Conservation (phyloP, 2,888 invertebrate species). For the Sphaerophoria rueppellii region DNA sequence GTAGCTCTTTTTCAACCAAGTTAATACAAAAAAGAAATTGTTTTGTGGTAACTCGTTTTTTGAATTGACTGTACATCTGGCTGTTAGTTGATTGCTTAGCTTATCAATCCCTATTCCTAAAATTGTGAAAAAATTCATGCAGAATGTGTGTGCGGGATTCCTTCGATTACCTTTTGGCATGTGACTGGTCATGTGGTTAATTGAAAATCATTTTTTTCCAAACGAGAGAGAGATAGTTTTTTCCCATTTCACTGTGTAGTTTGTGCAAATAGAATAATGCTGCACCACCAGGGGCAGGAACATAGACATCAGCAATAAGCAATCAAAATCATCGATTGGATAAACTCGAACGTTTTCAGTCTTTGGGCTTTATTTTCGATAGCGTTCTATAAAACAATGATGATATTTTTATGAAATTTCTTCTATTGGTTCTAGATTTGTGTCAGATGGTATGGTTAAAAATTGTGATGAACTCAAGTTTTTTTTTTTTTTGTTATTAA, state of each 20-base stretch:
- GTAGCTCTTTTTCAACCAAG: neutral
- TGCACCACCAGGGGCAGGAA: constrained; percentile 5
- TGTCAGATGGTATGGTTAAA: neutral
- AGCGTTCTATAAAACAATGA: neutral
- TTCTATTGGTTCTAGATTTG: neutral
- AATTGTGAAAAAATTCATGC: constrained; percentile 12
- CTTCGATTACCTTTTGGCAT: constrained; percentile 68
- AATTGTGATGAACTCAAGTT: neutral
- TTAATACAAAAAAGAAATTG: constrained; percentile 42
- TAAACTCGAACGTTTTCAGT: constrained; percentile 2
- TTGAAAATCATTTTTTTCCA: constrained; percentile 64
- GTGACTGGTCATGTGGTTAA: constrained; percentile 71
- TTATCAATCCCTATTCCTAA: neutral
- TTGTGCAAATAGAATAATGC: constrained; percentile 25
- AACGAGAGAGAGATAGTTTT: neutral
- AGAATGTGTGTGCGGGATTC: constrained; percentile 66
- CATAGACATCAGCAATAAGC: neutral
- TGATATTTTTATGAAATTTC: constrained; percentile 42
- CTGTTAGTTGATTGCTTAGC: constrained; percentile 4
- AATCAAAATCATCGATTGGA: neutral
- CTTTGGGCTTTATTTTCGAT: constrained; percentile 11
- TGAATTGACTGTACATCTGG: constrained; percentile 4
- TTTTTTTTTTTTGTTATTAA: too few relatives aligned
- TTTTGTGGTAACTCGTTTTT: constrained; percentile 40
- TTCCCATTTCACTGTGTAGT: neutral